Evolutionary conservation across 2,113 vertebrate species (phyloP).

Genomic region (Mormyrus lacerda): DNA sequence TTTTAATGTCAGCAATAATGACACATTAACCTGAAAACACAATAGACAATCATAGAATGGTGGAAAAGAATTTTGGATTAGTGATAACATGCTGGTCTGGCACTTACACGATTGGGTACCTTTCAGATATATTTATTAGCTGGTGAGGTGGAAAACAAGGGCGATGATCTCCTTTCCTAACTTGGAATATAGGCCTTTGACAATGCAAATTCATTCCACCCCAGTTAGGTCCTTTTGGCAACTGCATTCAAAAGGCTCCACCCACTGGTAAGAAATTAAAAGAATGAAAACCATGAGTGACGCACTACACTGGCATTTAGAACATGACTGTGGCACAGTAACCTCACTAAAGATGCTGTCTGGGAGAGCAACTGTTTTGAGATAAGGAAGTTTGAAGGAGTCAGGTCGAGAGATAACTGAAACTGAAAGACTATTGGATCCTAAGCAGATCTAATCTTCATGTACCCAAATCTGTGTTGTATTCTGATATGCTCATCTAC

Average conservation of each 20-base stretch:
- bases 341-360: background rate
- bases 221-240: background rate
- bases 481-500: background rate
- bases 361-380: background rate
- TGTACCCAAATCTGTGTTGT: background rate
- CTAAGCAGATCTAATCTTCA: background rate
- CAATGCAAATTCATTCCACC: conserved; percentile 10
- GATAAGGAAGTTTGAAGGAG: background rate
- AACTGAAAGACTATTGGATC: background rate
- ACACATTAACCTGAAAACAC: background rate
- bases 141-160: background rate
- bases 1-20: background rate
- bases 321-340: background rate
- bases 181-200: background rate
- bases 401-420: background rate
- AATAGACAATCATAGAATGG: background rate
- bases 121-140: background rate
- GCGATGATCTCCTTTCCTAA: background rate
- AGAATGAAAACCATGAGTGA: background rate
- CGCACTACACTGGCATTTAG: background rate
- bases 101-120: background rate
- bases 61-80: background rate
- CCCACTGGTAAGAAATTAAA: background rate
- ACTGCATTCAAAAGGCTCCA: background rate
- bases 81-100: background rate